Evolutionary conservation across 2,888 invertebrate species (phyloP), one percentile per base, ranked within the genome.

Genomic region (Rhingia rostrata): DNA sequence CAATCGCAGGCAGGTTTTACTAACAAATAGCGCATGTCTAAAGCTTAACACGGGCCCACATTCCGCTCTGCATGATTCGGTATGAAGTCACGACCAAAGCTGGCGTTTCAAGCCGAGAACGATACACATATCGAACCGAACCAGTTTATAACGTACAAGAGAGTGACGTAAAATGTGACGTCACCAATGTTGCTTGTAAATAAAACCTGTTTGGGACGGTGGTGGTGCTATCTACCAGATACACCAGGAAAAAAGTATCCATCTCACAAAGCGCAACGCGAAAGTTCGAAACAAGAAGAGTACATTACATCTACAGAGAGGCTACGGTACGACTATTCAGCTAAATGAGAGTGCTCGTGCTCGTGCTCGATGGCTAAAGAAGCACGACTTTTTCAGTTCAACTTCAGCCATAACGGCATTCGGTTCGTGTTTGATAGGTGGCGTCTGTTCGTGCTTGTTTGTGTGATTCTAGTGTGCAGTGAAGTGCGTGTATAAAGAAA

Each of bases 11-110:
- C 30, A 10, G 45, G 41, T 35, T 14, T 39, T 22, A 60, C 35
- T 63, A 74, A 58, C 63, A 83, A 73, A 66, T 60, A 70, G 84
- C 74, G 84, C 80, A 84, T 80, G 84, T 80, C 84, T 54, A 75
- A 80, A 84, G 84, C 80, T 70, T 51, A 14, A 45, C 39, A 53
- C 51, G 10, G 41, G 45, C 14, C 22, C 56, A 74, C 77, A 77
- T 69, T 83, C 70, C 69, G 47, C 80, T 66, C 47, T 69, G 79
- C 73, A 63, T 79, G 69, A 79, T 69, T 79, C 67, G 64, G 47
- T 54, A 64, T 30, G 58, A 73, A 72, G 77, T 72, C 82, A 72
- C 77, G 72, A 73, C 60, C 43, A 51, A 45, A 64, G 69, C 63
- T 56, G 60, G 22, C 54, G n/a, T 22, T 30, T 43, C 37, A 56